Base-by-base conservation (phyloP, 2,888 invertebrate genomes). In the Phalera bucephala region DNA sequence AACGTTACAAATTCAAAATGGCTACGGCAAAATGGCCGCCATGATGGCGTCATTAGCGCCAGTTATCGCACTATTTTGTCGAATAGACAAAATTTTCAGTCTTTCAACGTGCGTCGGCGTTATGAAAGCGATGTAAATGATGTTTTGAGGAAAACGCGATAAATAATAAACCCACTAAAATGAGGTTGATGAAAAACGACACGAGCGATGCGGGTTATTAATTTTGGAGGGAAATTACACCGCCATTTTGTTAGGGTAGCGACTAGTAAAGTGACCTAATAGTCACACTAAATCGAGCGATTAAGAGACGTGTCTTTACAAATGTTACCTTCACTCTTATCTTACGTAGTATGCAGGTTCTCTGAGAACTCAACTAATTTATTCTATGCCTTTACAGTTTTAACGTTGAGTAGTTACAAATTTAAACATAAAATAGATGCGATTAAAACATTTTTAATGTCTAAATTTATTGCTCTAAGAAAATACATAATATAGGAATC, bases 61-160 rank as follows among this genome's bases (percentile, higher is more conserved):
- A 75, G 80, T 78, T 85, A 86, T 83, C 85, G 72, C 83, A 88
- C 88, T 88, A 88, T 89, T 85, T 80, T 79, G 87, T 78, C 77
- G 81, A 85, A 82, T 86, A 83, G 86, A 83, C 89, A 75, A 82
- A 86, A 88, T 84, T 82, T 81, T 69, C 73, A 82, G 81, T 86
- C 85, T 83, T 87, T 89, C 79, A 86, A 68, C 74, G 72, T 77
- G 74, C 74, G 79, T 75, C 70, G 69, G 70, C 76, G 69, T 84
- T 83, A 88, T 87, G 82, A 85, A 79, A 70, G 74, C 77, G 70
- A 61, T 67, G 71, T 76, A 80, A 84, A 84, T 72, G 79, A 81
- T 75, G 77, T 77, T 83, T 80, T 72, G 68, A 74, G 78, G 75
- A 73, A 74, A 79, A 77, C 75, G 62, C 72, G 80, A 80, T 86